Evolutionary conservation across 2,888 invertebrate genomes (phyloP), one percentile per base, ranked within the genome.

Genomic region (Morpho helenor): DNA sequence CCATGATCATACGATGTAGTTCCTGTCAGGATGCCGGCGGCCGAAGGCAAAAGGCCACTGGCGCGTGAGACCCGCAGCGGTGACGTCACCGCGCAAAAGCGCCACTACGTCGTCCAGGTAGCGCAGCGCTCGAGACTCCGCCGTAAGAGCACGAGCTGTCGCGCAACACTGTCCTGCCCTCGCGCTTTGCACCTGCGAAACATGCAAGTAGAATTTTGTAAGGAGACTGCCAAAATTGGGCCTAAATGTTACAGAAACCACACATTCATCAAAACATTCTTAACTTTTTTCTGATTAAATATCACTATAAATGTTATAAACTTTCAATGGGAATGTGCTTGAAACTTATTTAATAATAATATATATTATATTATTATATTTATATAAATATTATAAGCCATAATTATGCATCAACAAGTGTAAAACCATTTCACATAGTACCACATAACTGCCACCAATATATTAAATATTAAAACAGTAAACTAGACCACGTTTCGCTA

Each of bases 101-200:
- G 91, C 85, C 62, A 93, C 83, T 61, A 93, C 84, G 68, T 93
- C 92, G 68, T 93, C 91, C 54, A 93, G 79, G 76, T 88, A 92
- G 43, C 86, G 83, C 52, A 91, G 83, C 67, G 92, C 83, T 7
- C 75, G 80, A 51, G 92, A 73, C 74, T 93, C 92, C 61, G 81
- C 82, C 7, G 74, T 70, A 52, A 92, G 77, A 64, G 80, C 82
- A 16, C 82, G 84, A 60, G 91, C 91, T 41, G 90, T 87, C 51
- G 81, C 82, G 64, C 89, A 75, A 67, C 88, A 89, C 10, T 84
- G 81, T 5, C 76, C 73, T 2, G 89, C 89, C 67, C 89, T 88
- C 61, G 73, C 80, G 7, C 76, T 77, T 66, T 86, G 77, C 60
- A 71, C 75, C 89, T 89, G 76, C 0, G 7, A 8, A 41, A 45